Evolutionary conservation across 1,140 invertebrate genomes (phyloP).

Genomic region (Drosophila bifasciata): DNA sequence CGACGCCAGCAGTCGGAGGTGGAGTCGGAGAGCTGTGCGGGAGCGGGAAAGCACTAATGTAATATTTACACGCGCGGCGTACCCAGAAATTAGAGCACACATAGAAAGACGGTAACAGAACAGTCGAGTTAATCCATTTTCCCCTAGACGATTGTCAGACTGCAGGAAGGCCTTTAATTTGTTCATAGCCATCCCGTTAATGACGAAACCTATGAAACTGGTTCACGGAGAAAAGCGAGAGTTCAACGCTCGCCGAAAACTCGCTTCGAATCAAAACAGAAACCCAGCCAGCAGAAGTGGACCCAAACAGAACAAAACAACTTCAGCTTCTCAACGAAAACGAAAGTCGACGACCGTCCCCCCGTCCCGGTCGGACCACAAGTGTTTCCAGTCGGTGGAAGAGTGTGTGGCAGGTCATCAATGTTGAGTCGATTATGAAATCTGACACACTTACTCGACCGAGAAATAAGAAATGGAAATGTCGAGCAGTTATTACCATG

Average conservation of each 20-base stretch:
- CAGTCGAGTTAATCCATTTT: too few relatives aligned
- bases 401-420: constrained; percentile 34
- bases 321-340: constrained; percentile 57
- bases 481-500: not conserved
- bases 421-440: constrained; percentile 57
- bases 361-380: constrained; percentile 14
- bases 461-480: not conserved
- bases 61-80: constrained; percentile 57
- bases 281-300: constrained; percentile 25
- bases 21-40: too few relatives aligned
- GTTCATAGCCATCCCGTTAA: too few relatives aligned
- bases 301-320: constrained; percentile 34
- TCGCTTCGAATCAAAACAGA: constrained; percentile 9
- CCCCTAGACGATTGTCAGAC: too few relatives aligned
- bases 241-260: constrained; percentile 56
- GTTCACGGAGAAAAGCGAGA: too few relatives aligned
- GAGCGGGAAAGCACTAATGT: constrained; percentile 49
- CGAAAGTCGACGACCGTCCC: constrained; percentile 46
- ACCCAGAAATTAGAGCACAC: too few relatives aligned
- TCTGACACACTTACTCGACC: constrained; percentile 36
- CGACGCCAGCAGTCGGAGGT: not conserved
- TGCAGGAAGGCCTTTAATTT: too few relatives aligned
- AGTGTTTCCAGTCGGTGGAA: constrained; percentile 49
- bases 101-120: too few relatives aligned
- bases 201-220: too few relatives aligned